Evolutionary conservation across 2,113 vertebrate genomes (phyloP).

Genomic region (Hystrix brachyura): DNA sequence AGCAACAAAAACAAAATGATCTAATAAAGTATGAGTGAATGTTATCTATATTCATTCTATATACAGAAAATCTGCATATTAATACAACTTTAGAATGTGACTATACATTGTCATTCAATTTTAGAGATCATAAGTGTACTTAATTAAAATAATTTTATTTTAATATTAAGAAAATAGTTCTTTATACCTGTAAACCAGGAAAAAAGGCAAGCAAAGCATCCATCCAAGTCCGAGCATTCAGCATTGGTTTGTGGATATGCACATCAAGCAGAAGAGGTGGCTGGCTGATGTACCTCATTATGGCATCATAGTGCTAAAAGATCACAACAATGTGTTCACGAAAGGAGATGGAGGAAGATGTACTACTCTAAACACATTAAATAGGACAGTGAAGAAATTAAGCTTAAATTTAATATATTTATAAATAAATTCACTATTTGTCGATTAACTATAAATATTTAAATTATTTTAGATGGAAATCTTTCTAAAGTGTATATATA

Average conservation of each 20-base stretch:
- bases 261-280: constrained; percentile 98
- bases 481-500: constrained; percentile 3
- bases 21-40: neutral
- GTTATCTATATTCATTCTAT: constrained; percentile 23
- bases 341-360: neutral
- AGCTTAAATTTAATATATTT: neutral
- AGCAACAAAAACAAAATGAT: constrained; percentile 55
- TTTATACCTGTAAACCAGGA: constrained; percentile 96
- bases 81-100: constrained; percentile 35
- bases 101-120: constrained; percentile 25
- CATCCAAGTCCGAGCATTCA: constrained; percentile 99
- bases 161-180: neutral
- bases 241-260: constrained; percentile 98
- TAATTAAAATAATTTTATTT: constrained; percentile 20
- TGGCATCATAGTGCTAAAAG: constrained; percentile 97
- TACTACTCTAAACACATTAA: constrained; percentile 21
- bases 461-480: constrained; percentile 39
- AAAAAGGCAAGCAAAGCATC: constrained; percentile 99
- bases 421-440: constrained; percentile 5
- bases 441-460: neutral
- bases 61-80: neutral
- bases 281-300: constrained; percentile 99
- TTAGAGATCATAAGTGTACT: constrained; percentile 31
- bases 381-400: constrained; percentile 6
- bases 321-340: neutral